A percentile compares a stretch with the other conserved stretches of the same genome.
Evolutionary conservation across 2,888 invertebrate species (phyloP).

Genomic region (Lepetodrilus schrolli): DNA sequence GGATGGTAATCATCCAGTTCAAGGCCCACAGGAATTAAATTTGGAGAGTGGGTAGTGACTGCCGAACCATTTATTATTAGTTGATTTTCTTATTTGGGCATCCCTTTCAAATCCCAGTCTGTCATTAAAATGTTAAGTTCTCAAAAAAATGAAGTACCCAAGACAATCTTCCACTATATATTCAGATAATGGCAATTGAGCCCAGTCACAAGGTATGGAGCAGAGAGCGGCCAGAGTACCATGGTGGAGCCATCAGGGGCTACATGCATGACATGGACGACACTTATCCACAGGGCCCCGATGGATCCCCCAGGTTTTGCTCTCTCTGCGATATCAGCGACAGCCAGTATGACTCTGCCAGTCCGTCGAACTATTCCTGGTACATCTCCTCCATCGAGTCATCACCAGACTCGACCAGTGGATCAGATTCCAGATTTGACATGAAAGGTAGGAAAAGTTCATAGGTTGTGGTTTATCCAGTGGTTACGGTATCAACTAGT

Average conservation of each 20-base stretch:
- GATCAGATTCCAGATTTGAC: conserved; percentile 30
- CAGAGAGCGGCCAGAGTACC: conserved; percentile 68
- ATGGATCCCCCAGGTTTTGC: conserved; percentile 60
- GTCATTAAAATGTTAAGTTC: no score
- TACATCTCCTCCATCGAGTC: conserved; percentile 58
- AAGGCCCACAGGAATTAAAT: no score
- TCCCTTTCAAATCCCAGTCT: no score
- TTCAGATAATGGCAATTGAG: conserved; percentile 72
- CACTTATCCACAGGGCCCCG: conserved; percentile 70
- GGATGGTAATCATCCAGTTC: no score
- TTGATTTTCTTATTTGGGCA: no score
- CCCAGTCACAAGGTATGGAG: conserved; percentile 68
- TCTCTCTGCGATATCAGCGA: conserved; percentile 54
- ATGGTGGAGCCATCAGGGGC: conserved; percentile 71
- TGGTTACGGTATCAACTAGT: background rate
- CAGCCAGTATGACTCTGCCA: conserved; percentile 66
- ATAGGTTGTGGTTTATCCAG: background rate
- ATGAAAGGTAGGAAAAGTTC: conserved; percentile 33
- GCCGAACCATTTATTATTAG: no score
- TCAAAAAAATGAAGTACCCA: no score
- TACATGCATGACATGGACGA: conserved; percentile 68
- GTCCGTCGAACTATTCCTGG: conserved; percentile 63
- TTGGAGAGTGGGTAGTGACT: no score
- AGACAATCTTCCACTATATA: no score
- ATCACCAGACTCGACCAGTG: conserved; percentile 38